Conservation (phyloP, 2,797 vertebrate genomes). For the Mormyrops boulengeri region DNA sequence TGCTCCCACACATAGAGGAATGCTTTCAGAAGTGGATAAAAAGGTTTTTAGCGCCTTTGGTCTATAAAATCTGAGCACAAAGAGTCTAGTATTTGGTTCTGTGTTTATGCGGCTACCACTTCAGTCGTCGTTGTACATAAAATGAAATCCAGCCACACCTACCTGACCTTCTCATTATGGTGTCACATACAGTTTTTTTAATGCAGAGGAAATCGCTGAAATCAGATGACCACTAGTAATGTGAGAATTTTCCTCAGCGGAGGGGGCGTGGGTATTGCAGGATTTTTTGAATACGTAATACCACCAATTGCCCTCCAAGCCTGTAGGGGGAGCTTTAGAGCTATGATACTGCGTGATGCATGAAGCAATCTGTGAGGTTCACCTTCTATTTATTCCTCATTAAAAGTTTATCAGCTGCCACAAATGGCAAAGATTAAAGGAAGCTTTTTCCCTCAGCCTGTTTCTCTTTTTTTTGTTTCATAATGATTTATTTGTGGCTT, state of each 20-base stretch:
- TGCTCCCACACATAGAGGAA: not conserved
- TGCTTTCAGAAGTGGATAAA: constrained; percentile 1
- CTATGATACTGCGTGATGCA: constrained; percentile 39
- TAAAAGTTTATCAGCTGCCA: constrained; percentile 60
- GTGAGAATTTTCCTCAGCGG: not conserved
- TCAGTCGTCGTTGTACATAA: not conserved
- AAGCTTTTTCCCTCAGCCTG: constrained; percentile 42
- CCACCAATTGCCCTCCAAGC: not conserved
- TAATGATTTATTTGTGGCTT: constrained; percentile 42
- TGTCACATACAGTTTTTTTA: not conserved
- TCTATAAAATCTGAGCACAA: not conserved
- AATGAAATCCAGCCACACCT: not conserved
- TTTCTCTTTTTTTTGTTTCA: constrained; percentile 56
- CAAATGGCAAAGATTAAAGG: constrained; percentile 62
- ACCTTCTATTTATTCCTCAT: constrained; percentile 62
- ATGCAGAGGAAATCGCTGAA: not conserved
- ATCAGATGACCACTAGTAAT: not conserved
- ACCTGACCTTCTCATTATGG: constrained; percentile 8
- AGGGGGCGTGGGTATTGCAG: not conserved
- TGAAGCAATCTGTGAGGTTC: constrained; percentile 50
- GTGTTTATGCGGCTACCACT: not conserved
- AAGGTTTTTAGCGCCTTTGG: not conserved
- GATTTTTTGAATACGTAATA: not conserved
- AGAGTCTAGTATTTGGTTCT: not conserved
- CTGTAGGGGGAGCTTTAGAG: constrained; percentile 11